Evolutionary conservation across 1,140 invertebrate genomes (phyloP), one percentile per base, ranked within the genome.

Genomic region (Dreissena rostriformis): DNA sequence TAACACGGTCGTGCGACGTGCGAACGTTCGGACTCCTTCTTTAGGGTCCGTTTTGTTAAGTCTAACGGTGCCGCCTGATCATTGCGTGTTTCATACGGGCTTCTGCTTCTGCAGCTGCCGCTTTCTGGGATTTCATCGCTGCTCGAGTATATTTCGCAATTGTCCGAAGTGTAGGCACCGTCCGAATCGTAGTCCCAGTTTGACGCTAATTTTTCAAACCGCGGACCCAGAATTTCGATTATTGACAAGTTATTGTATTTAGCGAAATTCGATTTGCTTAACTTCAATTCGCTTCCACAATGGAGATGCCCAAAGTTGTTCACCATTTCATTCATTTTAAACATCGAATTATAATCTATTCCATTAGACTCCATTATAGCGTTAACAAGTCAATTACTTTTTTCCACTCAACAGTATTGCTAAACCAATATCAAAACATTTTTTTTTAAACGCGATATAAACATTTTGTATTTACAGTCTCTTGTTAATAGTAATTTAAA

Each of bases 211-310:
- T n/a, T n/a, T n/a, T 72, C 63, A 61, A 82, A 82, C 14, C 28
- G 19, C 26, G 55, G 72, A 28, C 53, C 11, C 4, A 82, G 72
- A 28, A 82, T 82, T 26, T 82, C 68, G 29, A 24, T 29, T 12
- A 82, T 53, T 29, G 71, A 75, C 55, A 82, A 82, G 39, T 82
- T 67, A 67, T 71, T 82, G 61, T 55, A 82, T 39, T 0, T 29
- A 19, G 2, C 29, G 19, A 29, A 51, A n/a, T 19, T 49, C 49
- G 26, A 65, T 19, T 22, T 24, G 17, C 53, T 24, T 52, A 53
- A 22, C 53, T 19, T 6, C n/a, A 26, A 49, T 14, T 17, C 24
- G n/a, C 72, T 68, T 11, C 78, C 68, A 49, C 70, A 81, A 65
- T 68, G 70, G 8, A 81, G 39, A 17, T 24, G 22, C 65, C 52